Percentiles rank a stretch among this genome's conserved stretches.
Evolutionary conservation across 2,797 vertebrate genomes (phyloP).

Genomic region (Trichosurus vulpecula): DNA sequence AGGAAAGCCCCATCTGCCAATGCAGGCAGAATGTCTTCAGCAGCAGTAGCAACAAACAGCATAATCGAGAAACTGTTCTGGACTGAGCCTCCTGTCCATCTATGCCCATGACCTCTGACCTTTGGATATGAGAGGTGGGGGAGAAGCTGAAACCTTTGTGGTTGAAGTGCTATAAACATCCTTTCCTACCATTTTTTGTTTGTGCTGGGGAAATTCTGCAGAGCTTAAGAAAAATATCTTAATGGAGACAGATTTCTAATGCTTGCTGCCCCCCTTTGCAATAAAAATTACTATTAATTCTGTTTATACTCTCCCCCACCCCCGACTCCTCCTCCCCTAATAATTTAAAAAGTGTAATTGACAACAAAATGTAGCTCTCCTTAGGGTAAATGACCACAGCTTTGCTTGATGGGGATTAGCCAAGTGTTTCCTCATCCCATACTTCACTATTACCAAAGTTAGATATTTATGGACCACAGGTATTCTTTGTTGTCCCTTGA

Average conservation of each 20-base stretch:
- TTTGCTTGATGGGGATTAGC: not conserved
- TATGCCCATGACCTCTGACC: constrained; percentile 56
- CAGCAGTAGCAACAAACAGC: constrained; percentile 40
- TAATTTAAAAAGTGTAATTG: constrained; percentile 61
- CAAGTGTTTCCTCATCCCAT: not conserved
- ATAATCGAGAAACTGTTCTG: not conserved
- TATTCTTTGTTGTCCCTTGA: not conserved
- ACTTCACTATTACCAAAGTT: not conserved
- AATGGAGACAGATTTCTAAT: constrained; percentile 74
- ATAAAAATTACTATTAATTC: constrained; percentile 71
- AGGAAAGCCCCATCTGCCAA: not conserved
- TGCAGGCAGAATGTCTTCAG: not conserved
- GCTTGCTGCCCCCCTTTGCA: constrained; percentile 62
- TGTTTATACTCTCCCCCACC: constrained; percentile 19
- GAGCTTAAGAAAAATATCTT: constrained; percentile 72
- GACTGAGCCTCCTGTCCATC: not conserved
- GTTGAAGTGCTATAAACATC: constrained; percentile 74
- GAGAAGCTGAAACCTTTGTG: constrained; percentile 60
- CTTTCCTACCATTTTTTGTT: constrained; percentile 69
- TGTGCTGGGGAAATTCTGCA: constrained; percentile 68
- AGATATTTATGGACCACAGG: constrained; percentile 23
- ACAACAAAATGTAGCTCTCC: constrained; percentile 41
- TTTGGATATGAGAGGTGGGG: constrained; percentile 62
- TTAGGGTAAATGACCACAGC: constrained; percentile 5
- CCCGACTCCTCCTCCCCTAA: constrained; percentile 47